Conservation (phyloP, 2,113 vertebrate genomes). For the Lepus timidus region DNA sequence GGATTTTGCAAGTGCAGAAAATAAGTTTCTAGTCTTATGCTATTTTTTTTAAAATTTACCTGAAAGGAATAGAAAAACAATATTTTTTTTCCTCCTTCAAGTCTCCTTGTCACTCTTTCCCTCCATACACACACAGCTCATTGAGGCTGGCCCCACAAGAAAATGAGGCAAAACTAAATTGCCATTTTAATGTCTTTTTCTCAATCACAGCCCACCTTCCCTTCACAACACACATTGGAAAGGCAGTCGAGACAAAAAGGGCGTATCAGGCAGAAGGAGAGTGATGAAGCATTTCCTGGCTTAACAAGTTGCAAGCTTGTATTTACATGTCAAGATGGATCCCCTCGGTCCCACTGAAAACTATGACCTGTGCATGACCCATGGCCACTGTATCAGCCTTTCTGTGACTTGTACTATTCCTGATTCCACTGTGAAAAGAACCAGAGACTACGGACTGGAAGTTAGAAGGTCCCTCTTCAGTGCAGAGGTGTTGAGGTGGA, state of each 20-base stretch:
- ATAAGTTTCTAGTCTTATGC: not conserved
- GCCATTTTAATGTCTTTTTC: not conserved
- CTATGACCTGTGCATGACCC: not conserved
- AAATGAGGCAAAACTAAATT: not conserved
- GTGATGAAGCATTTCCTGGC: not conserved
- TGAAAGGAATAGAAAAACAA: not conserved
- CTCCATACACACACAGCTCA: not conserved
- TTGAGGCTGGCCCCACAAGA: not conserved
- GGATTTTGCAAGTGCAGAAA: not conserved
- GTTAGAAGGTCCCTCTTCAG: not conserved
- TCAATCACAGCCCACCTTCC: rapidly evolving
- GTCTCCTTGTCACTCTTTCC: not conserved
- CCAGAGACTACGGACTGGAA: not conserved
- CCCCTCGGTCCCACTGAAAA: not conserved
- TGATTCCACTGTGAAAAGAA: not conserved
- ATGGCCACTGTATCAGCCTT: not conserved
- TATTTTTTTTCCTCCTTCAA: not conserved
- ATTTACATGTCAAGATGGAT: no score
- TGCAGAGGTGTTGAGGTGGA: not conserved
- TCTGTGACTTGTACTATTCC: not conserved
- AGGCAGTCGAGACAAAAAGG: not conserved
- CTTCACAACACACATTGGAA: not conserved
- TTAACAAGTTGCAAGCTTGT: not conserved
- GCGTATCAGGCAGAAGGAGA: not conserved
- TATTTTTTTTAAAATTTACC: conserved; percentile 17